phyloP scores from a whole-genome alignment of 1,140 invertebrate genomes.

The Uloborus diversus region DNA sequence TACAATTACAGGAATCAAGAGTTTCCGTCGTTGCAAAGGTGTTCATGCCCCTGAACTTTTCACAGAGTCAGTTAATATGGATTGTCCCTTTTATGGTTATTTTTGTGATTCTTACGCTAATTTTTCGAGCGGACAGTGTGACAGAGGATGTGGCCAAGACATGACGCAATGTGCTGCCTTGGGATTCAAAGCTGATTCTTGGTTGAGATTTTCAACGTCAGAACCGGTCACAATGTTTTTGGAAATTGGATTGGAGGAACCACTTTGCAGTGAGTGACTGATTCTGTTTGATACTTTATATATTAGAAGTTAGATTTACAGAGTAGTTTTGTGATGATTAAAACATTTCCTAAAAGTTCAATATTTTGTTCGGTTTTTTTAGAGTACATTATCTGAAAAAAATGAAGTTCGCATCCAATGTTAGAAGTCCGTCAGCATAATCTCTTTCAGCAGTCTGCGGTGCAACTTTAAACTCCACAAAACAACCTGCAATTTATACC shows the following conservation, averaged over 20 bases:
- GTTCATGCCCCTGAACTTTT: conserved; percentile 84
- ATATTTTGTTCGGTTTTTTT: too few relatives aligned
- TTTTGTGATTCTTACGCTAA: conserved; percentile 71
- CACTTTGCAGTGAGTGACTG: conserved; percentile 66
- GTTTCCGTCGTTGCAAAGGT: conserved; percentile 86
- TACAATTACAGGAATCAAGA: conserved; percentile 71
- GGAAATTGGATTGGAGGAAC: conserved; percentile 69
- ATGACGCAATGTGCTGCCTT: conserved; percentile 68
- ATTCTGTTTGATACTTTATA: not conserved
- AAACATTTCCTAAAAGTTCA: too few relatives aligned
- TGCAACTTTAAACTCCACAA: too few relatives aligned
- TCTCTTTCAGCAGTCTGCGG: too few relatives aligned
- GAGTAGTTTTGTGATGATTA: not conserved
- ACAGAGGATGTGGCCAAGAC: conserved; percentile 63
- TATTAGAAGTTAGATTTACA: not conserved
- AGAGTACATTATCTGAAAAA: too few relatives aligned
- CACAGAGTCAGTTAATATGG: conserved; percentile 80
- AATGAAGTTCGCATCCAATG: too few relatives aligned
- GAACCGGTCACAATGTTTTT: conserved; percentile 74
- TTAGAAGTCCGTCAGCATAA: too few relatives aligned
- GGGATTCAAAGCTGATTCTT: conserved; percentile 62
- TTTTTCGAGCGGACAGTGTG: conserved; percentile 79
- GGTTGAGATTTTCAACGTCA: conserved; percentile 8
- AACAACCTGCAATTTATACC: too few relatives aligned
- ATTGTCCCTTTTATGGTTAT: conserved; percentile 75